These are phyloP conservation scores for Drosophila colorata DNA, from an alignment of 2,888 invertebrate species.

Conservation along the genomic window DNA sequence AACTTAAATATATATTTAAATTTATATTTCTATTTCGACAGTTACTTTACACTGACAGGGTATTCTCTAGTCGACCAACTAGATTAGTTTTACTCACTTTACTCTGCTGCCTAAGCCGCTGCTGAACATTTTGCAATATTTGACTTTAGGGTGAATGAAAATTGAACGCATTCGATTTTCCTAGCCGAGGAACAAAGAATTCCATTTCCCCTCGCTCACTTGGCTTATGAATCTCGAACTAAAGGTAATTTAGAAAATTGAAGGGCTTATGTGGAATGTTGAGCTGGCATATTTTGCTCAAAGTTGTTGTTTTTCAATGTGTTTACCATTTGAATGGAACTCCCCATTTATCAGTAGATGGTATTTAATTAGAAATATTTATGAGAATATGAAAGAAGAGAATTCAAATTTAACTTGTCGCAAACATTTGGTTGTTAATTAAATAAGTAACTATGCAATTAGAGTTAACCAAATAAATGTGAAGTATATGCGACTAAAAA, in stretches of 20 bases:
- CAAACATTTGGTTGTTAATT: constrained; percentile 51
- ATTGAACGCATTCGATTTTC: constrained; percentile 34
- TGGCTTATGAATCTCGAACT: background rate
- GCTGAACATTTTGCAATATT: constrained; percentile 30
- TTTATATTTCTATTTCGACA: too few species aligned
- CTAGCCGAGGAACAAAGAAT: background rate
- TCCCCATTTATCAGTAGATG: constrained; percentile 1
- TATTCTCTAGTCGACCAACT: background rate
- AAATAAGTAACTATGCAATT: constrained; percentile 54
- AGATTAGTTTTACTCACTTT: background rate
- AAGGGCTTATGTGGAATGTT: background rate
- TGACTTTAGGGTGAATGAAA: constrained; percentile 54
- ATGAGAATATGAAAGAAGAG: background rate
- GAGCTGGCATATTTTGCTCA: background rate
- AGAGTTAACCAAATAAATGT: constrained; percentile 51
- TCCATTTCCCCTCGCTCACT: constrained; percentile 9
- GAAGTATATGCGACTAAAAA: constrained; percentile 13
- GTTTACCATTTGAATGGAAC: background rate
- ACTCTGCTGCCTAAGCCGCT: background rate
- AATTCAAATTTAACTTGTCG: constrained; percentile 13
- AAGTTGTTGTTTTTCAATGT: constrained; percentile 2
- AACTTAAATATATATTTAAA: too few species aligned
- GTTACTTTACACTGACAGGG: background rate
- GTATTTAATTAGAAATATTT: constrained; percentile 3
- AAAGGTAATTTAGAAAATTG: background rate